phyloP scores from a whole-genome alignment of 2,888 invertebrate species.

The Phragmatobia fuliginosa region DNA sequence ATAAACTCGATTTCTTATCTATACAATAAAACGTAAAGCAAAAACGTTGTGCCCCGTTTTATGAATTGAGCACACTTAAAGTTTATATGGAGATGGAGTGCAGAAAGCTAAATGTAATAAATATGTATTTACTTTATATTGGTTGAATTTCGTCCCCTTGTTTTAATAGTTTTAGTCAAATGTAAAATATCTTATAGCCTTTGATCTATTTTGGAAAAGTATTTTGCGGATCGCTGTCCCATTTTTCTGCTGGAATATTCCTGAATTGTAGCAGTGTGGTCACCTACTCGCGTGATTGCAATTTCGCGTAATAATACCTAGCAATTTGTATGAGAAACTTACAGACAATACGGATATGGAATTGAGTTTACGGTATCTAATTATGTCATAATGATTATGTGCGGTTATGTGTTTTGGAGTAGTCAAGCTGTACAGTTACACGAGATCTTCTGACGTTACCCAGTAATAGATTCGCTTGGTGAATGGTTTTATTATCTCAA shows the following conservation, averaged over 20 bases:
- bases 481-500: not conserved
- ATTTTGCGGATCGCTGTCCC: not conserved
- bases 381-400: constrained; percentile 64
- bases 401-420: constrained; percentile 54
- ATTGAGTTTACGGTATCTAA: constrained; percentile 79
- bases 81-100: constrained; percentile 41
- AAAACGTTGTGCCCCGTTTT: too few species aligned
- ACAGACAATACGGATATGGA: constrained; percentile 73
- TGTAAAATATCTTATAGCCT: not conserved
- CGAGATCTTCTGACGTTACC: constrained; percentile 25
- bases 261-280: constrained; percentile 56
- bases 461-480: constrained; percentile 5
- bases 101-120: too few species aligned
- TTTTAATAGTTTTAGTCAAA: too few species aligned
- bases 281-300: constrained; percentile 66
- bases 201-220: not conserved
- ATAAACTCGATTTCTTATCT: constrained; percentile 41
- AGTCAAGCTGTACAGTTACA: constrained; percentile 44
- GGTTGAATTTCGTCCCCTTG: too few species aligned
- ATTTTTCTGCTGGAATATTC: not conserved
- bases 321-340: constrained; percentile 76
- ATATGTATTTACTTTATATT: too few species aligned
- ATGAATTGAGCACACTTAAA: constrained; percentile 48
- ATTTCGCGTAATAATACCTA: constrained; percentile 75
- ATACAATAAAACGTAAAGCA: too few species aligned